Base-by-base conservation (phyloP, 2,888 invertebrate genomes). In the Lepidocyrtinus sp. region DNA sequence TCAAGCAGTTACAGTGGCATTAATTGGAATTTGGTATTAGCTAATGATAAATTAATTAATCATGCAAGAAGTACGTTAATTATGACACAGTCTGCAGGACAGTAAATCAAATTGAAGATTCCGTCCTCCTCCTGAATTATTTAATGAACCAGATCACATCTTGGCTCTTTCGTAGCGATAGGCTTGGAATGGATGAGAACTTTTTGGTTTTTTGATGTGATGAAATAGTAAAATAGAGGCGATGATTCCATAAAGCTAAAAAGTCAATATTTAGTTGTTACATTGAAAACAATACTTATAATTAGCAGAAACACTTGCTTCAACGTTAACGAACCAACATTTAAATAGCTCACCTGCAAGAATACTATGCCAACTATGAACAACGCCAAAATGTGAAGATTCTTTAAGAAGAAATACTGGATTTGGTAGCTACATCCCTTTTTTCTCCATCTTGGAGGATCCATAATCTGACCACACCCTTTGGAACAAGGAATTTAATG, bases 371-470 rank as follows among this genome's bases (percentile, higher is more conserved):
- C 91, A 79, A 96, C 90, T 3, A 94, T 94, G 19, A 94, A 91
- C 67, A 93, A 92, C 0, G 94, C 95, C n/a, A 95, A 91, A 63
- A 95, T 91, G 88, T 95, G 93, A 75, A 96, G 90, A 87, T 95
- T 92, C 84, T 93, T 93, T 36, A 93, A 91, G 80, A 95, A 91
- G 93, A 94, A 94, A 89, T 92, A 91, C 86, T 94, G 92, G 82
- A 96, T 93, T 93, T 69, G 91, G 91, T 69, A 93, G 92, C n/a
- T n/a, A 88, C 96, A 96, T 5, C 96, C 96, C 88, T 93, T 91
- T 82, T 90, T 90, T 89, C 92, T 92, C 92, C 92, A 92, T 59
- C 90, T 88, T 50, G 90, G 89, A 21, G 91, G 91, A 87, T 91
- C 90, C 15, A 88, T 83, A 12, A 84, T 82, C 25, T 84, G 83